Evolutionary conservation across 1,140 invertebrate species (phyloP).

Genomic region (Lerema accius): DNA sequence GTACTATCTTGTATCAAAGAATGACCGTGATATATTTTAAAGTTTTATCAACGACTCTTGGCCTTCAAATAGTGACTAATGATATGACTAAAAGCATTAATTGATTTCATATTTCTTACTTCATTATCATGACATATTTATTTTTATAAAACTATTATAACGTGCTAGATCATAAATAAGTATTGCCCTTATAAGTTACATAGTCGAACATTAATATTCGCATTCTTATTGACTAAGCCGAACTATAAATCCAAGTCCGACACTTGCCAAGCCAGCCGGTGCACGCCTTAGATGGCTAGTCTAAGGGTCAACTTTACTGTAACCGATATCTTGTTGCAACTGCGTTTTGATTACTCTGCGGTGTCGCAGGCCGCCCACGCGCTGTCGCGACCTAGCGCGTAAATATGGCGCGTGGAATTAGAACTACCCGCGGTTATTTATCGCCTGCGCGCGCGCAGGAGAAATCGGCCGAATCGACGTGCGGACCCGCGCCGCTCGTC

Average conservation of each 20-base stretch:
- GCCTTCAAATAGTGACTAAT: constrained; percentile 19
- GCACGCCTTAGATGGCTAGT: constrained; percentile 39
- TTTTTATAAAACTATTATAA: constrained; percentile 4
- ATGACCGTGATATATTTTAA: constrained; percentile 36
- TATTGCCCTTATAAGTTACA: constrained; percentile 2
- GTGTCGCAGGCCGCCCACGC: constrained; percentile 57
- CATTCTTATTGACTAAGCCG: constrained; percentile 30
- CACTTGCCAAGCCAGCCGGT: constrained; percentile 18
- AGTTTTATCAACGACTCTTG: constrained; percentile 41
- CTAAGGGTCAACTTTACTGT: constrained; percentile 44
- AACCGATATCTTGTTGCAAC: constrained; percentile 52
- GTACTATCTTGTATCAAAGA: constrained; percentile 19
- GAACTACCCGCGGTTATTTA: constrained; percentile 73
- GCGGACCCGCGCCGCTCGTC: constrained; percentile 37
- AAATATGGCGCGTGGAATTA: constrained; percentile 73
- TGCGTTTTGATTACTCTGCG: constrained; percentile 57
- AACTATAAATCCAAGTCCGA: constrained; percentile 20
- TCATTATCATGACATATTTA: neutral
- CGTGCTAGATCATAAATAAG: constrained; percentile 15
- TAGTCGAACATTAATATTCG: constrained; percentile 26
- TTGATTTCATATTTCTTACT: neutral
- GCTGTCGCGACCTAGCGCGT: constrained; percentile 51
- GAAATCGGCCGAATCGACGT: constrained; percentile 70
- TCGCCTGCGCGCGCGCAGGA: constrained; percentile 50
- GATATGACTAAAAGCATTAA: neutral